Percentiles rank a stretch among this genome's conserved stretches.
Conservation (phyloP, 2,888 invertebrate species). For the Augiades crinisus region DNA sequence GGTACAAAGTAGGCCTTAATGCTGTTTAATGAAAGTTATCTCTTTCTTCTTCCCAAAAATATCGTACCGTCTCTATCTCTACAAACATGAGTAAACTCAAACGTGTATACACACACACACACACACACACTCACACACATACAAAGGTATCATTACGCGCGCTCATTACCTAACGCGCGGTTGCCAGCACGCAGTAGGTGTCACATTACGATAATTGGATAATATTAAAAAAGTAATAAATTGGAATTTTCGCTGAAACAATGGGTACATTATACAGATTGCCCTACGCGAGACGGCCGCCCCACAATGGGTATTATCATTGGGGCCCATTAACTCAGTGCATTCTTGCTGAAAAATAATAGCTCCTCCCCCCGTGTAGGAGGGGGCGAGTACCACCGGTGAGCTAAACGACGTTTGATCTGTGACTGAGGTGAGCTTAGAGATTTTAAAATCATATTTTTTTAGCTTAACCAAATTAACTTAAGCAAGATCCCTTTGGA, state of each 20-base stretch:
- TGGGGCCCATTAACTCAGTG: constrained; percentile 66
- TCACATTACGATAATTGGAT: constrained; percentile 40
- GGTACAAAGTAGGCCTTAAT: too few relatives aligned
- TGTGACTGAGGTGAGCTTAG: not conserved
- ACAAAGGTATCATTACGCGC: not conserved
- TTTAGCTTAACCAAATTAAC: too few relatives aligned
- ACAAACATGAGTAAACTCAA: too few relatives aligned
- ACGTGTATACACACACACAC: too few relatives aligned
- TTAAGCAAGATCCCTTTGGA: too few relatives aligned
- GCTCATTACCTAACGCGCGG: constrained; percentile 6
- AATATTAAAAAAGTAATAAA: constrained; percentile 52
- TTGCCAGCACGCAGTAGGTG: constrained; percentile 24
- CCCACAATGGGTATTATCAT: constrained; percentile 64
- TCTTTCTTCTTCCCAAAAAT: too few relatives aligned
- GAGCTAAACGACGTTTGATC: constrained; percentile 31
- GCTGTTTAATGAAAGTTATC: too few relatives aligned
- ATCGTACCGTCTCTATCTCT: too few relatives aligned
- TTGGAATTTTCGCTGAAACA: constrained; percentile 47
- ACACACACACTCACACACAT: not conserved
- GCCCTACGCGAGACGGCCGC: constrained; percentile 53
- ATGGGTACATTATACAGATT: constrained; percentile 66
- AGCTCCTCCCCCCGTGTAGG: constrained; percentile 49
- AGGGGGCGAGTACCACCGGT: constrained; percentile 37
- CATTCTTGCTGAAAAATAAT: constrained; percentile 77
- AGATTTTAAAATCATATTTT: too few relatives aligned